These are phyloP conservation scores for Nematopogon swammerdamellus DNA, from an alignment of 2,888 invertebrate genomes.

Conservation along the genomic window DNA sequence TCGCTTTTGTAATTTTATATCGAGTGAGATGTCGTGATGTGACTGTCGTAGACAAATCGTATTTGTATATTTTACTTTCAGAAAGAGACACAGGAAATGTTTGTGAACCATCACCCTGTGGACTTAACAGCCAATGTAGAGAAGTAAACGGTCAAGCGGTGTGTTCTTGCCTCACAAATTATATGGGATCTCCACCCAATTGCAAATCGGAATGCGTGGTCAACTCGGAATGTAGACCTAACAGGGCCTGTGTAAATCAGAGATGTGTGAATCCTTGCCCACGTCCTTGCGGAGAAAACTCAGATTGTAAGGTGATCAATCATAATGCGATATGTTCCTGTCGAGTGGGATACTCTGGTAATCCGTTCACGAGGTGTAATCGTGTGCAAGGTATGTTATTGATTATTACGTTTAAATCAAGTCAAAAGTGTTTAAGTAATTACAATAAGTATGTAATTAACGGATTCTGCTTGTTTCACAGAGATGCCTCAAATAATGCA, in stretches of 20 bases:
- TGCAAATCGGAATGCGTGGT: slow-evolving; percentile 64
- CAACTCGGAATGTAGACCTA: slow-evolving; percentile 62
- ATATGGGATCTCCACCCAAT: slow-evolving; percentile 62
- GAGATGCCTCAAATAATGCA: slow-evolving; percentile 27
- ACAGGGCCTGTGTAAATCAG: slow-evolving; percentile 65
- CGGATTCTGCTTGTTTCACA: slow-evolving; percentile 14
- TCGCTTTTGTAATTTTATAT: too few relatives aligned
- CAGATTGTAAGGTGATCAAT: slow-evolving; percentile 66
- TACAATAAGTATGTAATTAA: slow-evolving; percentile 4
- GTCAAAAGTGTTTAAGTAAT: slow-evolving; percentile 3
- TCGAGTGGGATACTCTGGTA: slow-evolving; percentile 61
- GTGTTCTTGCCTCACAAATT: slow-evolving; percentile 67
- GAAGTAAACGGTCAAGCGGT: slow-evolving; percentile 68
- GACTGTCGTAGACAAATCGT: too few relatives aligned
- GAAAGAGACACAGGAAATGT: slow-evolving; percentile 48
- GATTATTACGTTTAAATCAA: neutral
- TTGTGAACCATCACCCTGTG: slow-evolving; percentile 74
- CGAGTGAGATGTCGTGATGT: neutral
- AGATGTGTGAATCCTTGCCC: slow-evolving; percentile 69
- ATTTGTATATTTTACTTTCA: slow-evolving; percentile 20
- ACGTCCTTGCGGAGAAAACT: slow-evolving; percentile 63
- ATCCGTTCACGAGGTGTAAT: slow-evolving; percentile 64
- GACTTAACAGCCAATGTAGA: slow-evolving; percentile 67
- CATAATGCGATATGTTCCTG: slow-evolving; percentile 73
- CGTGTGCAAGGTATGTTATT: slow-evolving; percentile 51